Evolutionary conservation across 2,797 vertebrate genomes (phyloP).

Genomic region (Pseudochromis fuscus): DNA sequence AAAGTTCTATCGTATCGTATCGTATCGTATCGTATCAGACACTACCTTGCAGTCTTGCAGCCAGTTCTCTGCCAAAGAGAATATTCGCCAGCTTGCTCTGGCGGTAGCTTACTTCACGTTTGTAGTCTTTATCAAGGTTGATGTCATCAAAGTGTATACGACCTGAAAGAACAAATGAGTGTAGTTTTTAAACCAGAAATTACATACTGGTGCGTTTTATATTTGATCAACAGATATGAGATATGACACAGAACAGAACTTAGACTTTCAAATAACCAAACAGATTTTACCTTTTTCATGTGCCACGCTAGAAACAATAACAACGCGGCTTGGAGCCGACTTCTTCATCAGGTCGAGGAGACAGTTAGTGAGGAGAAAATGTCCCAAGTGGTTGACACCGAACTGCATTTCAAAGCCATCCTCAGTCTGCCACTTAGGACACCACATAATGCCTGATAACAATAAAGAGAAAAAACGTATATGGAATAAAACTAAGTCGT

Average conservation of each 20-base stretch:
- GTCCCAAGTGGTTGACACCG: slow-evolving; percentile 83
- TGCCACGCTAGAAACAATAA: slow-evolving; percentile 74
- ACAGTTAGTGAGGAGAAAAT: slow-evolving; percentile 82
- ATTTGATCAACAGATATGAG: no score
- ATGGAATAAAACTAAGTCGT: neutral
- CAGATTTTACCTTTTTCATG: slow-evolving; percentile 65
- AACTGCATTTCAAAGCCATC: slow-evolving; percentile 85
- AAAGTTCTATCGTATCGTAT: no score
- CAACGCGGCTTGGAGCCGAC: slow-evolving; percentile 72
- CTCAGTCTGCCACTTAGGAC: slow-evolving; percentile 80
- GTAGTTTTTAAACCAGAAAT: no score
- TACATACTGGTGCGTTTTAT: no score
- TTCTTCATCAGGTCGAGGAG: slow-evolving; percentile 82
- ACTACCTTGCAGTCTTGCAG: slow-evolving; percentile 76
- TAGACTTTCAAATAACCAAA: no score
- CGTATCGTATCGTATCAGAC: no score
- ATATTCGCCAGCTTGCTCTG: slow-evolving; percentile 86
- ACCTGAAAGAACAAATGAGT: slow-evolving; percentile 52
- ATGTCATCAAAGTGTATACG: slow-evolving; percentile 84
- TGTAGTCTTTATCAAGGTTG: slow-evolving; percentile 78
- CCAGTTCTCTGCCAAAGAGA: slow-evolving; percentile 81
- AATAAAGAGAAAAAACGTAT: neutral
- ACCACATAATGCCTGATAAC: slow-evolving; percentile 78
- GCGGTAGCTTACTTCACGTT: slow-evolving; percentile 64
- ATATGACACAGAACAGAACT: neutral